Evolutionary conservation across 2,113 vertebrate species (phyloP), one percentile per base, ranked within the genome.

Genomic region (Chloroceryle aenea): DNA sequence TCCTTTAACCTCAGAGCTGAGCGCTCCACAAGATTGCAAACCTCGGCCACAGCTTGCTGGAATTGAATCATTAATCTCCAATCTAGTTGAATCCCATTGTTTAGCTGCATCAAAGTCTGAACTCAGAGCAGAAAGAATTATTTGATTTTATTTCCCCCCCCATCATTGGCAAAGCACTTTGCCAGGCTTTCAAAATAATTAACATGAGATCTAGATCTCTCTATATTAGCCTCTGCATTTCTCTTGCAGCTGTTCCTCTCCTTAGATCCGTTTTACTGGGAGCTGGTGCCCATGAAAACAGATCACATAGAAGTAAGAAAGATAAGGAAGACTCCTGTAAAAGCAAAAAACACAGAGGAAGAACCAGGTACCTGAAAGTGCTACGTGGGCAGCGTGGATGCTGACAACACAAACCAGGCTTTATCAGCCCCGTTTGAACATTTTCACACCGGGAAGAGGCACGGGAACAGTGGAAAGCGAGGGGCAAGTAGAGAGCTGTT

Each of bases 401-500:
- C 56, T 10, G 12, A 36, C 50, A 15, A 32, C 36, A 67, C 4
- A 22, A 85, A 38, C 21, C 61, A 10, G 42, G 9, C 34, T 10
- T 3, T 27, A 63, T 6, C 34, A 42, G 36, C 26, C 66, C 13
- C 25, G 15, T 7, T 16, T 2, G 3, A 30, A 14, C 3, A 16
- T 40, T 4, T 12, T 21, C 2, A 3, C 56, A 5, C 42, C 21
- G 72, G 14, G 40, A n/a, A 61, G 15, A 45, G 40, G 21, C 8
- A 25, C 0, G 26, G 38, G 14, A 16, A 36, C 1, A 4, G 4
- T 3, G 8, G 34, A 4, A 17, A 43, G n/a, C 21, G 30, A 12
- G 34, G 22, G 19, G 7, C 12, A 9, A 47, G 26, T 6, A 34
- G 43, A 15, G 3, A 9, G 1, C 2, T 29, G 15, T 40, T 88